Evolutionary conservation across 2,888 invertebrate species (phyloP), one percentile per base, ranked within the genome.

Genomic region (Nowickia ferox): DNA sequence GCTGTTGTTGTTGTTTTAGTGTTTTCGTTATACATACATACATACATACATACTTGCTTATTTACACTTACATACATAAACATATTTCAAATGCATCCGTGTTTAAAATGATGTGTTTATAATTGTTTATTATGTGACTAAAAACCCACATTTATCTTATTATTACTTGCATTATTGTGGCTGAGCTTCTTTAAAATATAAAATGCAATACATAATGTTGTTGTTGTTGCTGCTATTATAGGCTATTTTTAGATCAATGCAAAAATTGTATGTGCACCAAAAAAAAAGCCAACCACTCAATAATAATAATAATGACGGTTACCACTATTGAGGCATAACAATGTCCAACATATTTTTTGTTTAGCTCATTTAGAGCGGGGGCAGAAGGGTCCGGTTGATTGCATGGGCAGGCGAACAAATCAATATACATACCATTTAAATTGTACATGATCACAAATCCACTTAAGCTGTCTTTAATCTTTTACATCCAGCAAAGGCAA

Each of bases 381-480:
- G 53, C 53, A 63, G 63, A n/a, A 44, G 68, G 53, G 46, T 40
- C 11, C 46, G 48, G 48, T 11, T 77, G 59, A 66, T 61, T 51
- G 65, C 65, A 48, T 4, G 42, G 65, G 66, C 72, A 57, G 55
- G 53, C 71, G 69, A 15, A 69, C 78, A 84, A 76, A 84, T 81
- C 80, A 77, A 84, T 77, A 78, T 85, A 72, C 72, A 51, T 53
- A 77, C 51, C 75, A 82, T 86, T 86, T 86, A 86, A 84, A 84
- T 80, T 83, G 86, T 74, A 86, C 87, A 81, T 86, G 84, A 87
- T 84, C 88, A 86, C 88, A 88, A 88, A 90, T 90, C 90, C 90
- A 90, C 90, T 90, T 90, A 90, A 89, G 87, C 89, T 90, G 90
- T 90, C 90, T 89, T 88, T 88, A 89, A 88, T 88, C 88, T 87